Conservation (phyloP, 2,113 vertebrate species). For the Paraplagusia blochii region DNA sequence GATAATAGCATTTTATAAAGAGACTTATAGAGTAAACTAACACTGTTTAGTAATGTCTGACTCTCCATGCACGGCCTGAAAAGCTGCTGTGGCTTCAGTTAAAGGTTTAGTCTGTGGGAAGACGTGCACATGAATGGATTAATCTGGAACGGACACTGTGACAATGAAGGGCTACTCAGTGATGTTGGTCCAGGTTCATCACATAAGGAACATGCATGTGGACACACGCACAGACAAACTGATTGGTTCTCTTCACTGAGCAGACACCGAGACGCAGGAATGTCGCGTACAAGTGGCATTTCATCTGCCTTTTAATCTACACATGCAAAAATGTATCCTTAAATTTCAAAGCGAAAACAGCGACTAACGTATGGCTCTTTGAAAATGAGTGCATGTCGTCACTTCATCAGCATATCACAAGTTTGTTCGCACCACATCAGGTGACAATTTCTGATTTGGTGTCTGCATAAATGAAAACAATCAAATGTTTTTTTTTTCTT, state of each 20-base stretch:
- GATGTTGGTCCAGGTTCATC: not conserved
- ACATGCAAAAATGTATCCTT: conserved; percentile 32
- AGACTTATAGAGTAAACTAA: conserved; percentile 37
- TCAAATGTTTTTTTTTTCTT: not conserved
- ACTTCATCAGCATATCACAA: not conserved
- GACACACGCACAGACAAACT: conserved; percentile 5
- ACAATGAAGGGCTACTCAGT: conserved; percentile 4
- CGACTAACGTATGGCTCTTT: conserved; percentile 13
- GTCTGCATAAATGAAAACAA: not conserved
- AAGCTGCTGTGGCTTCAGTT: conserved; percentile 33
- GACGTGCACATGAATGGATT: conserved; percentile 41
- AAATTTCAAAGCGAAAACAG: not conserved
- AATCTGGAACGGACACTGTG: conserved; percentile 22
- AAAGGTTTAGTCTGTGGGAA: conserved; percentile 22
- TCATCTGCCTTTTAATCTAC: not conserved
- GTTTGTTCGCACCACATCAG: not conserved
- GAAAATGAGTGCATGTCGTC: not conserved
- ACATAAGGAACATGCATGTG: no score
- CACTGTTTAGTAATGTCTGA: conserved; percentile 26
- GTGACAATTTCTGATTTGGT: conserved; percentile 1
- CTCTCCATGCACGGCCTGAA: conserved; percentile 35
- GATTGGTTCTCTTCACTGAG: not conserved
- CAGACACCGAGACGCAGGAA: conserved; percentile 8
- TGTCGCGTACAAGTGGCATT: conserved; percentile 7
- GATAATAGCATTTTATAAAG: not conserved